Conservation (phyloP, 2,888 invertebrate species). For the Diarsia dahlii region DNA sequence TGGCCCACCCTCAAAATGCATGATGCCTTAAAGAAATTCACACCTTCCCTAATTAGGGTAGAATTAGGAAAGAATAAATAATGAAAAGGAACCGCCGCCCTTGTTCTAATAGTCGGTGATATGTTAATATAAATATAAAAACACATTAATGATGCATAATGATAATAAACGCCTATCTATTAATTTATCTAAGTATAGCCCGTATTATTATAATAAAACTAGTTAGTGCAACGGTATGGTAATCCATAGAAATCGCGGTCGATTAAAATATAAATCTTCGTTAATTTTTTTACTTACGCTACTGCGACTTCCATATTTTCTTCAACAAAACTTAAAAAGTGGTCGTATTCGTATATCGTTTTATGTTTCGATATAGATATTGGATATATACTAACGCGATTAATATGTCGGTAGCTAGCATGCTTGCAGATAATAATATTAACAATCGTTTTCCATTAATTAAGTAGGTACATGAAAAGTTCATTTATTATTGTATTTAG, state of each 20-base stretch:
- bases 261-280: neutral
- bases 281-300: slow-evolving; percentile 2
- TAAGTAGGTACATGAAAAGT: slow-evolving; percentile 54
- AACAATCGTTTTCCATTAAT: slow-evolving; percentile 61
- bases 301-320: neutral
- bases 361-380: slow-evolving; percentile 33
- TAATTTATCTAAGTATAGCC: slow-evolving; percentile 48
- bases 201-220: slow-evolving; percentile 35
- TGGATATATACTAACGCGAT: slow-evolving; percentile 17
- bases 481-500: slow-evolving; percentile 52
- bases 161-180: slow-evolving; percentile 75
- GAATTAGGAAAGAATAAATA: slow-evolving; percentile 87
- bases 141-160: slow-evolving; percentile 80
- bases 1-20: slow-evolving; percentile 85
- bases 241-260: neutral
- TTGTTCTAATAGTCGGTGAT: slow-evolving; percentile 72
- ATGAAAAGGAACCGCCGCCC: slow-evolving; percentile 76
- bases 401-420: slow-evolving; percentile 58
- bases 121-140: slow-evolving; percentile 80
- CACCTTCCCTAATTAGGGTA: slow-evolving; percentile 88
- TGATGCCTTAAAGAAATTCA: slow-evolving; percentile 86
- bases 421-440: slow-evolving; percentile 56
- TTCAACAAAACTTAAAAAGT: neutral
- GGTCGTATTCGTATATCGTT: neutral
- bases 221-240: slow-evolving; percentile 16